phyloP scores from a whole-genome alignment of 1,140 invertebrate species.

The Hycleus cichorii region DNA sequence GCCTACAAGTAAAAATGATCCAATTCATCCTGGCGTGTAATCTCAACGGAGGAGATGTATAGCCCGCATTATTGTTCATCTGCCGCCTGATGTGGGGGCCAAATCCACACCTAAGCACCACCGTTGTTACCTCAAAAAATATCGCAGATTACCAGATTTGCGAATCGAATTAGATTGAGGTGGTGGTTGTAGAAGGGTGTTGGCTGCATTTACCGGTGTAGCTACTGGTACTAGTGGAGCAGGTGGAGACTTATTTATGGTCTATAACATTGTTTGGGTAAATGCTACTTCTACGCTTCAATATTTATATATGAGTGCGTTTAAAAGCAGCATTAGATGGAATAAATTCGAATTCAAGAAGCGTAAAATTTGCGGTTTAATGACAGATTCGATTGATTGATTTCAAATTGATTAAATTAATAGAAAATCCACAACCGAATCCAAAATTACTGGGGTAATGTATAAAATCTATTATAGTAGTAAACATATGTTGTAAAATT shows the following conservation, averaged over 20 bases:
- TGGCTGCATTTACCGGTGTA: too few species aligned
- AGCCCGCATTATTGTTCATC: conserved; percentile 20
- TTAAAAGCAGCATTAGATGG: background rate
- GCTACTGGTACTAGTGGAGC: background rate
- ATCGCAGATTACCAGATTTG: conserved; percentile 11
- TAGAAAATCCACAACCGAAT: too few species aligned
- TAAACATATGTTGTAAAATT: too few species aligned
- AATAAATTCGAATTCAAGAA: conserved; percentile 2
- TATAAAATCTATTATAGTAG: too few species aligned
- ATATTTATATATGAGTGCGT: conserved; percentile 9
- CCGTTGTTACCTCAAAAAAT: conserved; percentile 5
- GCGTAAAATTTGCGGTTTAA: background rate
- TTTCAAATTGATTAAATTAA: too few species aligned
- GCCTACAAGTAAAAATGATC: conserved; percentile 20
- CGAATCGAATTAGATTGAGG: conserved; percentile 10
- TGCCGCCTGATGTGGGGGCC: conserved; percentile 14
- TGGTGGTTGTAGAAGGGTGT: too few species aligned
- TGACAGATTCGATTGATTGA: too few species aligned
- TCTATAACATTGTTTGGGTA: background rate
- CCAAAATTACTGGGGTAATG: too few species aligned
- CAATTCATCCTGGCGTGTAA: conserved; percentile 18
- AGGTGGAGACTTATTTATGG: background rate
- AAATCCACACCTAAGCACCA: conserved; percentile 15
- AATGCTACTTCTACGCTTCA: background rate
- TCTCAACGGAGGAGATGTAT: conserved; percentile 16